Evolutionary conservation across 1,140 invertebrate species (phyloP).

Genomic region (Penaeus chinensis): DNA sequence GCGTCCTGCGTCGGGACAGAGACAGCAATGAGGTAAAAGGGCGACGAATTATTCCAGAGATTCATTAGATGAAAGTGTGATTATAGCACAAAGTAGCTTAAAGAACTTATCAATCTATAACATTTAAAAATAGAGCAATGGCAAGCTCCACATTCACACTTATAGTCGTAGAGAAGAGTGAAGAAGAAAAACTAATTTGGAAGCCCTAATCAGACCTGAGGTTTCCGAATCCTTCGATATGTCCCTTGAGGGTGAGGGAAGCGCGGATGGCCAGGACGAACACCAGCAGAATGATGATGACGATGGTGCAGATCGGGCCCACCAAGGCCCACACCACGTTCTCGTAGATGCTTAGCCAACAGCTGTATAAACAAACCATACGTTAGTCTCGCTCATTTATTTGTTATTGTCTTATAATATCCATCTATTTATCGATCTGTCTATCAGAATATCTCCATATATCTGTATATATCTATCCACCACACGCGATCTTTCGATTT

Average conservation of each 20-base stretch:
- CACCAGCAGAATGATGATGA: constrained; percentile 82
- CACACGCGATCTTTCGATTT: too few species aligned
- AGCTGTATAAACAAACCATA: constrained; percentile 73
- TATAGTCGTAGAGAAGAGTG: too few species aligned
- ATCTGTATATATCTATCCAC: constrained; percentile 21
- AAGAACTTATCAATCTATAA: neutral
- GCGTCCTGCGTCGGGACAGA: constrained; percentile 74
- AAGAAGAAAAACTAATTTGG: neutral
- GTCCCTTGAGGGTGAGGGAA: constrained; percentile 90
- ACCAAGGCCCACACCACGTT: constrained; percentile 91
- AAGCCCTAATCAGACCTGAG: constrained; percentile 72
- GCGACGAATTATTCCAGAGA: neutral
- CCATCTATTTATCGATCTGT: neutral
- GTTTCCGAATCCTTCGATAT: constrained; percentile 90
- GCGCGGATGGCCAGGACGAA: constrained; percentile 87
- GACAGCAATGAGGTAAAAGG: constrained; percentile 47
- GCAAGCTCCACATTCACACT: too few species aligned
- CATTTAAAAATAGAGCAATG: neutral
- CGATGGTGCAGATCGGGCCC: constrained; percentile 82
- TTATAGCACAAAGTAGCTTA: neutral
- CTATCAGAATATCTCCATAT: constrained; percentile 14
- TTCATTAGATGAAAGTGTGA: neutral
- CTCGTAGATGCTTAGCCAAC: constrained; percentile 94
- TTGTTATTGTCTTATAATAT: too few species aligned
- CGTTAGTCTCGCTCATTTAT: too few species aligned